Base-by-base conservation (phyloP, 2,113 vertebrate genomes). In the Toxostoma redivivum region DNA sequence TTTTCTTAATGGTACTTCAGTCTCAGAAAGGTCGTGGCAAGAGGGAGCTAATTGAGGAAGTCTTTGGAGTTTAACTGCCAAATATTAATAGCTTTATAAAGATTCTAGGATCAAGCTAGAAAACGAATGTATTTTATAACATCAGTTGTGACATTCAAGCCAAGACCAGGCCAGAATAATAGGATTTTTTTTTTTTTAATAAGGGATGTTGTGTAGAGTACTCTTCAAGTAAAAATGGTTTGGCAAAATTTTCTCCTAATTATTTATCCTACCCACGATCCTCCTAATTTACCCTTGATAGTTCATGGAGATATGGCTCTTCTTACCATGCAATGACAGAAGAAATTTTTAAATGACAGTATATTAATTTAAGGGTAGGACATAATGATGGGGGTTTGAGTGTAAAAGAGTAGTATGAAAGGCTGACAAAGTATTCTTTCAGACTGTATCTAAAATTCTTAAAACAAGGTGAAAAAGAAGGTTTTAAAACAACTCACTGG, bases 11-110 rank as follows among this genome's bases (percentile, higher is more conserved):
- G 42, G 10, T 47, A 27, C 44, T 51, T 73, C 69, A 60, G 50
- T 86, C 70, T 95, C 76, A 87, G 84, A 95, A 96, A 95, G 51
- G 61, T 84, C 3, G 7, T 95, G 78, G 81, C 78, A 94, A 96
- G 86, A 84, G n/a, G 76, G 31, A 82, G 45, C 28, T 92, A 57
- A 92, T 67, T 84, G 71, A 89, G 31, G 76, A 81, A 81, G 28
- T 94, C 47, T 84, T 91, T 73, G 38, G 22, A 23, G 54, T 91
- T 91, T 93, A 94, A 83, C 87, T 95, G 70, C 23, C 86, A 78
- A 77, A 73, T 90, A 66, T 33, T 47, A 73, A 82, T 42, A 86
- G 58, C 54, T 95, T 92, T 81, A 23, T 86, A 78, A 77, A 56
- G 15, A 88, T 51, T n/a, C 23, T 40, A 27, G 12, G 7, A 48